Evolutionary conservation across 2,888 invertebrate genomes (phyloP), one percentile per base, ranked within the genome.

Genomic region (Dicycla oo): DNA sequence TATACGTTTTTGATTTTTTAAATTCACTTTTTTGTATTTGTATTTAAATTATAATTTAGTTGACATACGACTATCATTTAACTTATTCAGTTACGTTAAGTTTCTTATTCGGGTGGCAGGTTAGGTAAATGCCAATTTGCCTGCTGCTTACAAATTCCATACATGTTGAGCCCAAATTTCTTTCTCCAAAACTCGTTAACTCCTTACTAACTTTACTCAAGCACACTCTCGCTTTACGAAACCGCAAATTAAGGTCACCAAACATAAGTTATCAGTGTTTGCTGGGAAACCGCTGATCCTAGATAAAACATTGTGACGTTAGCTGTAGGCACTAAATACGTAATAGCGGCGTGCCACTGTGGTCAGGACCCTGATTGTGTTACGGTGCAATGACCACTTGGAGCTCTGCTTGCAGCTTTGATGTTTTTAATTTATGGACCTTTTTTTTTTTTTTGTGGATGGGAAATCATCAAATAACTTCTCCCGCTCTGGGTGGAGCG

Each of bases 241-340:
- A 73, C 69, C 61, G 10, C 54, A 76, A 80, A 81, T 81, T 83
- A 79, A 62, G 81, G 80, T 78, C 82, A 78, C 75, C 51, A 71
- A 80, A 80, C 75, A 57, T 63, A 58, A 75, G 63, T 74, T 40
- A 81, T 80, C 82, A 67, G 61, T 78, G 73, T 80, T 82, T 69
- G 68, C 69, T 80, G 40, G 51, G 26, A 57, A 81, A 80, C 78
- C 60, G 62, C 79, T 75, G 73, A 78, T 70, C 75, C 75, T 78
- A 75, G 75, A 71, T 86, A 75, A 75, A 80, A 78, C 69, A 75
- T 51, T 67, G 60, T 80, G 76, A 68, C 71, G 49, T 79, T 51
- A 13, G 67, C 61, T 79, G 47, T 76, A 34, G 26, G 34, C 43
- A 26, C 23, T 51, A 26, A 11, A 23, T 71, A 72, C 43, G 69